Evolutionary conservation across 1,140 invertebrate species (phyloP).

Genomic region (Aphaenogaster rudis): DNA sequence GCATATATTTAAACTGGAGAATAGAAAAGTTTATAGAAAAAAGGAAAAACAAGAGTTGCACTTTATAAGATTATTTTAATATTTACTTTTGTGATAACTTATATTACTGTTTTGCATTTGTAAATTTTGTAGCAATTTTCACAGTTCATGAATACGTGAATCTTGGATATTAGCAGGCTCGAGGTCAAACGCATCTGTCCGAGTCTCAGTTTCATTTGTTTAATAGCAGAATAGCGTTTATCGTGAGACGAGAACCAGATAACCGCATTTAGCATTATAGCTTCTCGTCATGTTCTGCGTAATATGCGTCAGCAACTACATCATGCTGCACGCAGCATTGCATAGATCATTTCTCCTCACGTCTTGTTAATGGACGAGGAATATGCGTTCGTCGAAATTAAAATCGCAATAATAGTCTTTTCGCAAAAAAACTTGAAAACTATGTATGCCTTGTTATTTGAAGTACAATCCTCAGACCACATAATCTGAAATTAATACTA

Average conservation of each 20-base stretch:
- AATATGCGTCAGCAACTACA: constrained; percentile 6
- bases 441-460: neutral
- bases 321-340: neutral
- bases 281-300: constrained; percentile 21
- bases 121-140: neutral
- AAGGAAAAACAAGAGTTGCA: neutral
- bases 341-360: constrained; percentile 16
- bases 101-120: neutral
- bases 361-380: constrained; percentile 63
- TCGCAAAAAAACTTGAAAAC: neutral
- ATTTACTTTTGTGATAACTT: neutral
- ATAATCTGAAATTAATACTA: neutral
- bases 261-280: constrained; percentile 13
- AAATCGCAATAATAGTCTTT: neutral
- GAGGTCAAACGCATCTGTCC: neutral
- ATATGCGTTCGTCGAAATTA: neutral
- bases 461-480: neutral
- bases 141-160: neutral
- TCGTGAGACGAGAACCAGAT: constrained; percentile 16
- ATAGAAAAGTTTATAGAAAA: neutral
- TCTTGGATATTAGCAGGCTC: neutral
- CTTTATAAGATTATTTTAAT: neutral
- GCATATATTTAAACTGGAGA: neutral
- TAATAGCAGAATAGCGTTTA: constrained; percentile 8
- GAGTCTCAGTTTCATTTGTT: constrained; percentile 5